Evolutionary conservation across 2,888 invertebrate species (phyloP).

Genomic region (Agrotis exclamationis): DNA sequence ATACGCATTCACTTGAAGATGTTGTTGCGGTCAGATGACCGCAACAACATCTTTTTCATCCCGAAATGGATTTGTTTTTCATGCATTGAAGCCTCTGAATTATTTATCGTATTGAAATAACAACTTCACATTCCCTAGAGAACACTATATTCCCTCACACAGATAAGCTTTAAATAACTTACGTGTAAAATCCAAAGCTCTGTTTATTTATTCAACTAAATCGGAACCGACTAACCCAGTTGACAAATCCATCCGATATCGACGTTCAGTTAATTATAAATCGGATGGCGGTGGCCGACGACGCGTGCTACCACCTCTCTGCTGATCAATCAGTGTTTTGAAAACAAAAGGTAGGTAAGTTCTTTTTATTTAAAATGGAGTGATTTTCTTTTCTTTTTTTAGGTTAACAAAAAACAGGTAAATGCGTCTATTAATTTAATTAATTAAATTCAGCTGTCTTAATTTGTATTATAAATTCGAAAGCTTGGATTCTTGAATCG

Average conservation of each 20-base stretch:
- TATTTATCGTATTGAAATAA: not conserved
- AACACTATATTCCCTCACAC: not conserved
- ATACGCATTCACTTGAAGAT: too few relatives aligned
- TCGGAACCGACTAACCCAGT: slow-evolving; percentile 20
- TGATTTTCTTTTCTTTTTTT: too few relatives aligned
- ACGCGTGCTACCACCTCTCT: slow-evolving; percentile 24
- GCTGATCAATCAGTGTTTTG: slow-evolving; percentile 14
- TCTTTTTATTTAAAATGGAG: not conserved
- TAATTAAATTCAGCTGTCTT: not conserved
- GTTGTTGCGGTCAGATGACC: too few relatives aligned
- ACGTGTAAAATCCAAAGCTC: slow-evolving; percentile 9
- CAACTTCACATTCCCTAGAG: not conserved
- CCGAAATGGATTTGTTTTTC: too few relatives aligned
- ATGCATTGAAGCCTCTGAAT: not conserved
- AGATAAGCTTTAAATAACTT: slow-evolving; percentile 26
- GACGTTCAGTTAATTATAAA: slow-evolving; percentile 50
- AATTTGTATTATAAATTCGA: too few relatives aligned
- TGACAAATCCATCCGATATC: slow-evolving; percentile 52
- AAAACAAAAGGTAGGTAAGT: not conserved
- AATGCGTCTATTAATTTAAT: not conserved
- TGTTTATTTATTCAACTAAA: slow-evolving; percentile 37
- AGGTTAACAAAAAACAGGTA: not conserved
- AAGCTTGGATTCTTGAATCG: too few relatives aligned
- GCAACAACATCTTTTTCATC: too few relatives aligned
- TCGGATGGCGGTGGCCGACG: slow-evolving; percentile 29